phyloP scores from a whole-genome alignment of 2,888 invertebrate genomes.

The Lamellibrachia columna region DNA sequence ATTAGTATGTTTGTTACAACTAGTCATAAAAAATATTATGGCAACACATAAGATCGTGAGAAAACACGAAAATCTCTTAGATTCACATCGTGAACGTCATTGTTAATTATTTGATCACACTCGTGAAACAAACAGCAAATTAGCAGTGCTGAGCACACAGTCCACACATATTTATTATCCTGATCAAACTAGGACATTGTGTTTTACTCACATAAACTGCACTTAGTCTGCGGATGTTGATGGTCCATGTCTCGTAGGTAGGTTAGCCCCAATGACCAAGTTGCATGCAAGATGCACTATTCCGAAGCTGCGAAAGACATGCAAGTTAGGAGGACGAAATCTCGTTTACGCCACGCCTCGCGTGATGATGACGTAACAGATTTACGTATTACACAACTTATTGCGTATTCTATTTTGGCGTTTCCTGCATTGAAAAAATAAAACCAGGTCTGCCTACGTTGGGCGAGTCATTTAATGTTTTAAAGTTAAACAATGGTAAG shows the following conservation, averaged over 20 bases:
- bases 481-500: too few species aligned
- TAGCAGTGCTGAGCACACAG: background rate
- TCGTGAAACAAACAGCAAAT: background rate
- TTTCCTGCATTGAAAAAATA: too few species aligned
- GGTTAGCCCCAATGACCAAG: background rate
- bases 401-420: too few species aligned
- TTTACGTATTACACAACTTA: background rate
- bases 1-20: too few species aligned
- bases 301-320: background rate
- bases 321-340: background rate
- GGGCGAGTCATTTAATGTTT: too few species aligned
- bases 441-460: too few species aligned
- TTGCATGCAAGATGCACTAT: background rate
- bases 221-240: background rate
- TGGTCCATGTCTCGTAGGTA: background rate
- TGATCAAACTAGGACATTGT: background rate
- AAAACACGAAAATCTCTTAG: background rate
- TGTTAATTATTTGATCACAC: background rate
- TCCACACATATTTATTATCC: background rate
- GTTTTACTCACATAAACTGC: background rate
- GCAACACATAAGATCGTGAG: background rate
- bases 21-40: too few species aligned
- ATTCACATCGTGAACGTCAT: background rate
- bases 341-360: background rate
- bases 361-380: constrained; percentile 16